A percentile compares a stretch with the other conserved stretches of the same genome.
These are phyloP conservation scores for Euphonia xanthogaster DNA, from an alignment of 2,797 vertebrate species.

Conservation along the genomic window DNA sequence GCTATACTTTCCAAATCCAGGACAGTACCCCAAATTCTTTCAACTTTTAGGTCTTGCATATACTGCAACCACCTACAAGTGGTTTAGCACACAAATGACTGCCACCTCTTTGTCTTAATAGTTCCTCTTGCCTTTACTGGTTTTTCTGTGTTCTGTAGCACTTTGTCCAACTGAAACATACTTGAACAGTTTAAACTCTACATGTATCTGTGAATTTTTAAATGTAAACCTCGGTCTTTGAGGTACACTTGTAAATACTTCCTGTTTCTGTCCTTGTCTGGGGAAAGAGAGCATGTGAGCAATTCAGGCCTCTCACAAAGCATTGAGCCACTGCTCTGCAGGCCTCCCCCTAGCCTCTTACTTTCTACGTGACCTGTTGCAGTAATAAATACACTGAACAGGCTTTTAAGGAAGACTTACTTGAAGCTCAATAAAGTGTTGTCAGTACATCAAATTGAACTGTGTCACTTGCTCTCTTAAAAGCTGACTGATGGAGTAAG, in stretches of 20 bases:
- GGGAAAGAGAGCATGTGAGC: background rate
- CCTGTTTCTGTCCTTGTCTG: background rate
- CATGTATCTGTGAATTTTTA: slow-evolving; percentile 63
- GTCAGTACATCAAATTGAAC: background rate
- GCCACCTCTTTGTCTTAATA: slow-evolving; percentile 68
- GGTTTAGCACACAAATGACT: slow-evolving; percentile 72
- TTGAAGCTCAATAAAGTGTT: slow-evolving; percentile 57
- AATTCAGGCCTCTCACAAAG: background rate
- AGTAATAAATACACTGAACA: background rate
- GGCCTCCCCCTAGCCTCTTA: background rate
- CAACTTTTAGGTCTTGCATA: slow-evolving; percentile 80
- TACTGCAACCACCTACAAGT: background rate
- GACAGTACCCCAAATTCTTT: slow-evolving; percentile 83
- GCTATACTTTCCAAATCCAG: slow-evolving; percentile 88
- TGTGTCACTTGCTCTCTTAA: background rate
- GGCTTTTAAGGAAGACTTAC: slow-evolving; percentile 38
- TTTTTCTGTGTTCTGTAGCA: slow-evolving; percentile 75
- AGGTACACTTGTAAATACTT: slow-evolving; percentile 70
- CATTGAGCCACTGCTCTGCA: background rate
- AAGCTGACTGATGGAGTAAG: background rate
- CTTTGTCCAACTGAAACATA: slow-evolving; percentile 74
- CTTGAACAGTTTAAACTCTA: slow-evolving; percentile 75
- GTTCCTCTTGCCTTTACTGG: slow-evolving; percentile 49
- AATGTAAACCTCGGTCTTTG: slow-evolving; percentile 17
- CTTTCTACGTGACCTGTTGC: background rate